These are phyloP conservation scores for Nephotettix cincticeps DNA, from an alignment of 1,140 invertebrate species.

Conservation along the genomic window DNA sequence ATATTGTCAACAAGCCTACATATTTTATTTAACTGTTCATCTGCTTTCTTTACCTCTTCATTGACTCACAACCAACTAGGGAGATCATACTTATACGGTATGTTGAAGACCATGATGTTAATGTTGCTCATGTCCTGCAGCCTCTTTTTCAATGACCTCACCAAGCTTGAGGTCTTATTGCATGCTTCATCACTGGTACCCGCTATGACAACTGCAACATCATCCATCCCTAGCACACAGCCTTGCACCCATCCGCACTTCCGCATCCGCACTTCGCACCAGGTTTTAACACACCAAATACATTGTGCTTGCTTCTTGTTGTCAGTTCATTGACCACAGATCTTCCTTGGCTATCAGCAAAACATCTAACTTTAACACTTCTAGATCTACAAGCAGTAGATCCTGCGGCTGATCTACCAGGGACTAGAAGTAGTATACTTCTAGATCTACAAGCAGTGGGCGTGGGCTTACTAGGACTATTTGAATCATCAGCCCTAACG, in stretches of 20 bases:
- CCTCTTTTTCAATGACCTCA: background rate
- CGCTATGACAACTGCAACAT: slow-evolving; percentile 10
- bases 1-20: too few species aligned
- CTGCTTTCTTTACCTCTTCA: too few species aligned
- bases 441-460: too few species aligned
- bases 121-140: too few species aligned
- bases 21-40: too few species aligned
- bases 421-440: too few species aligned
- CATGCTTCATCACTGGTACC: slow-evolving; percentile 6
- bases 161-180: background rate
- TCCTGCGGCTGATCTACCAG: too few species aligned
- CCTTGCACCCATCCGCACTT: background rate
- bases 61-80: too few species aligned
- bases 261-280: background rate
- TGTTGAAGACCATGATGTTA: too few species aligned
- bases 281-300: background rate
- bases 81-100: too few species aligned
- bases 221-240: background rate
- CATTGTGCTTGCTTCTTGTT: background rate
- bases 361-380: background rate
- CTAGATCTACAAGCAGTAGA: too few species aligned
- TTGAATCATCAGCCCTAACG: too few species aligned
- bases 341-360: slow-evolving; percentile 10
- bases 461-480: background rate
- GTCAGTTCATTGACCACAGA: background rate